Base-by-base conservation (phyloP, 2,113 vertebrate genomes). In the Apodemus speciosus region DNA sequence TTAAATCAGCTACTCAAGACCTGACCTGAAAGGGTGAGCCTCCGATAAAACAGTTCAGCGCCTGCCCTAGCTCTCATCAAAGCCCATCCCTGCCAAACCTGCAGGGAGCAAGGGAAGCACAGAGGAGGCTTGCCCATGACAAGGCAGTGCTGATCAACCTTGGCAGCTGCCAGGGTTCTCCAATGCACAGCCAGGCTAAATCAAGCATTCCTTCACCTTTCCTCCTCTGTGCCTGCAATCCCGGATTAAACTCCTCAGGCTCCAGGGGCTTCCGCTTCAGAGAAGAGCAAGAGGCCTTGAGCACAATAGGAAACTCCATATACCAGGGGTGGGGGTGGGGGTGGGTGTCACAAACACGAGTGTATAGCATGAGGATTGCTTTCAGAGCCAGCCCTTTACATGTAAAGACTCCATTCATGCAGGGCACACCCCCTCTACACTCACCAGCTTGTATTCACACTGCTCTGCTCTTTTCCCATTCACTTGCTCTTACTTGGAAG, bases 401-500 rank as follows among this genome's bases (percentile, higher is more conserved):
- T 96, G 94, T 60, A 91, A 95, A 96, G 90, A 16, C 92, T 93
- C 68, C 38, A 51, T 84, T 58, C 69, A 43, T 46, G 91, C 62
- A 72, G 83, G 92, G 87, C 43, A 35, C 0, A 3, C 38, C 77
- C 25, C n/a, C 84, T 89, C 20, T 25, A 60, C 77, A 66, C 58
- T 90, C 58, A 66, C 5, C 43, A 32, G 88, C 68, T 71, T 89
- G 77, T 91, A 85, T 73, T 89, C 64, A 85, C 40, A 49, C 38
- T 56, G 80, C 83, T 87, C 77, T 95, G 69, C 88, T 90, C 84
- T 91, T 80, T 95, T 93, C 92, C 92, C 95, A 53, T 91, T 89
- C 89, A 95, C 95, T 92, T 89, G 91, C 80, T 92, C 89, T 96
- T 90, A 89, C 77, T 94, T 85, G 89, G 83, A 93, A 89, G 94